Conservation (phyloP, 2,888 invertebrate genomes). For the Agriotes lineatus region DNA sequence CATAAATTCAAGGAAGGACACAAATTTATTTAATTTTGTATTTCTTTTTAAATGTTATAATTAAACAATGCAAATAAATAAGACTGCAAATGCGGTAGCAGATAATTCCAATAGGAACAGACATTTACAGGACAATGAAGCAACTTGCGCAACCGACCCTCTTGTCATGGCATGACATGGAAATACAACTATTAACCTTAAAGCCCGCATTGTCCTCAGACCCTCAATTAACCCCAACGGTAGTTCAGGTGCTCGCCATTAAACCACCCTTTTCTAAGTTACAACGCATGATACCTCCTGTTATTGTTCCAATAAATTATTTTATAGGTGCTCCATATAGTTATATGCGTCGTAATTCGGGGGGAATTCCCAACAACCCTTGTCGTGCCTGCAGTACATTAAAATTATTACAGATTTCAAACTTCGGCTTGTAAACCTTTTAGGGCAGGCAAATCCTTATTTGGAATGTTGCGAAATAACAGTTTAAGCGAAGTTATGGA, state of each 20-base stretch:
- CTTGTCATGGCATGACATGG: not conserved
- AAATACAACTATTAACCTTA: not conserved
- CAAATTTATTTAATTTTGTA: no score
- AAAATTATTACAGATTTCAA: not conserved
- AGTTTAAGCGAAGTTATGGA: not conserved
- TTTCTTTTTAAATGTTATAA: no score
- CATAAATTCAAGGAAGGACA: no score
- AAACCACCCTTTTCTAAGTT: conserved; percentile 11
- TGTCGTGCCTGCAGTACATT: not conserved
- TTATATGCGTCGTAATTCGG: not conserved
- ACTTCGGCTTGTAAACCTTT: not conserved
- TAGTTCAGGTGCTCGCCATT: conserved; percentile 7
- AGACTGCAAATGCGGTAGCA: no score
- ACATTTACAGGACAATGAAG: no score
- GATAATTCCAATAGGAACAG: no score
- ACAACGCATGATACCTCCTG: not conserved
- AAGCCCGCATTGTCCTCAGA: not conserved
- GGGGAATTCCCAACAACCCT: not conserved
- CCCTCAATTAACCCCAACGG: conserved; percentile 8
- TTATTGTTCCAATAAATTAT: conserved; percentile 1
- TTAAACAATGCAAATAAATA: no score
- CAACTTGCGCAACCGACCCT: no score
- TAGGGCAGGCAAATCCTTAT: not conserved
- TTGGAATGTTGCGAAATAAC: no score
- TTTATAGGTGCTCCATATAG: not conserved